A percentile compares a stretch with the other conserved stretches of the same genome.
phyloP scores from a whole-genome alignment of 2,888 invertebrate genomes.

The Acrocera orbiculus region DNA sequence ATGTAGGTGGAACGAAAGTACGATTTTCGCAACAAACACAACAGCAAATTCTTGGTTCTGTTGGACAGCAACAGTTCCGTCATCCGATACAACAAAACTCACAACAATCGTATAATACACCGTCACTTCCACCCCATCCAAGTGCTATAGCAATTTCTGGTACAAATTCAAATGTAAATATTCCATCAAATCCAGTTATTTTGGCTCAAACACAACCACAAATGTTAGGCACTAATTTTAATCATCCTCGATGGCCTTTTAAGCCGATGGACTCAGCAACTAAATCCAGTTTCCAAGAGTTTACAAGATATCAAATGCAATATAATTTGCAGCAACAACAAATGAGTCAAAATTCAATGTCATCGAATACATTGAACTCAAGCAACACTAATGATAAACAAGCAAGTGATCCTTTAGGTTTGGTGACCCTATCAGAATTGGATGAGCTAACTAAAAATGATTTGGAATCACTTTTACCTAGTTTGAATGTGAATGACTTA shows the following conservation, averaged over 20 bases:
- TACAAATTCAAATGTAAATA: slow-evolving; percentile 1
- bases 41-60: slow-evolving; percentile 8
- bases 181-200: not conserved
- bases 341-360: slow-evolving; percentile 27
- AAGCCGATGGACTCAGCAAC: slow-evolving; percentile 44
- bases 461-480: slow-evolving; percentile 46
- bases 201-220: slow-evolving; percentile 6
- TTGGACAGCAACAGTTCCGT: slow-evolving; percentile 10
- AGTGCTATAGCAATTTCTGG: slow-evolving; percentile 6
- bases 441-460: slow-evolving; percentile 33
- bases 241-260: slow-evolving; percentile 30
- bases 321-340: slow-evolving; percentile 39
- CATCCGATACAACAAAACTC: slow-evolving; percentile 1
- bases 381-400: slow-evolving; percentile 1
- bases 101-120: slow-evolving; percentile 6
- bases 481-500: slow-evolving; percentile 41
- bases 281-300: slow-evolving; percentile 44
- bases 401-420: slow-evolving; percentile 10
- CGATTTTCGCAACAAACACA: slow-evolving; percentile 13
- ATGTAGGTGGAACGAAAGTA: slow-evolving; percentile 14
- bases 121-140: slow-evolving; percentile 15
- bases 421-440: slow-evolving; percentile 19
- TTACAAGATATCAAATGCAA: slow-evolving; percentile 45
- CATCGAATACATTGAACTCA: slow-evolving; percentile 14
- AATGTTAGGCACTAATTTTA: slow-evolving; percentile 7